Evolutionary conservation across 2,113 vertebrate species (phyloP).

Genomic region (Arenaria interpres): DNA sequence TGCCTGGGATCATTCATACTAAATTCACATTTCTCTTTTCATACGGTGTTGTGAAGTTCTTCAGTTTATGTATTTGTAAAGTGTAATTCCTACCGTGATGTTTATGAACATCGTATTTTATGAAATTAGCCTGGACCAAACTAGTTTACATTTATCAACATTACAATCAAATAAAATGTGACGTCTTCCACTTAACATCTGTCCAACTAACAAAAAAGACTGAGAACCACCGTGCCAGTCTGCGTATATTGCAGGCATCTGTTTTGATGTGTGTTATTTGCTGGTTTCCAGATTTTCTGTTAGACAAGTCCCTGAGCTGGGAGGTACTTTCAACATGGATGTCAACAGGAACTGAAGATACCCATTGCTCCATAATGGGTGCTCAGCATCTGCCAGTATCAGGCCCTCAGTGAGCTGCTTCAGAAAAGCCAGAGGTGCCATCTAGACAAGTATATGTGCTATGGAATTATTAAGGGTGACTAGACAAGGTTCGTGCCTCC

Average conservation of each 20-base stretch:
- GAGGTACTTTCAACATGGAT: background rate
- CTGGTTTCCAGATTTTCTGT: background rate
- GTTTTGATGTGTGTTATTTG: background rate
- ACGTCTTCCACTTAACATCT: background rate
- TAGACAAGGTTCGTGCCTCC: background rate
- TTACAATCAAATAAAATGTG: background rate
- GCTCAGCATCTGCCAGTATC: background rate
- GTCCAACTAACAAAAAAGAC: background rate
- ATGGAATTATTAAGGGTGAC: background rate
- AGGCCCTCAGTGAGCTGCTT: background rate
- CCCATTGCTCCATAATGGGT: background rate
- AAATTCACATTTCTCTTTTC: background rate
- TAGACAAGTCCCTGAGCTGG: background rate
- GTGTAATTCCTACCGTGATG: background rate
- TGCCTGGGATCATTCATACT: background rate
- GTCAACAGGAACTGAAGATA: background rate
- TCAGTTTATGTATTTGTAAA: background rate
- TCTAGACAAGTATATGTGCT: background rate
- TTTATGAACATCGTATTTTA: background rate
- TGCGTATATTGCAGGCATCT: background rate
- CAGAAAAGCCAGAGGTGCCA: background rate
- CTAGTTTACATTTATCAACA: background rate
- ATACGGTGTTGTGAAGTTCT: background rate
- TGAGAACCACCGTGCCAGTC: background rate
- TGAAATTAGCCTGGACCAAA: background rate